Evolutionary conservation across 2,888 invertebrate genomes (phyloP), one percentile per base, ranked within the genome.

Genomic region (Lasioglossum oenotherae): DNA sequence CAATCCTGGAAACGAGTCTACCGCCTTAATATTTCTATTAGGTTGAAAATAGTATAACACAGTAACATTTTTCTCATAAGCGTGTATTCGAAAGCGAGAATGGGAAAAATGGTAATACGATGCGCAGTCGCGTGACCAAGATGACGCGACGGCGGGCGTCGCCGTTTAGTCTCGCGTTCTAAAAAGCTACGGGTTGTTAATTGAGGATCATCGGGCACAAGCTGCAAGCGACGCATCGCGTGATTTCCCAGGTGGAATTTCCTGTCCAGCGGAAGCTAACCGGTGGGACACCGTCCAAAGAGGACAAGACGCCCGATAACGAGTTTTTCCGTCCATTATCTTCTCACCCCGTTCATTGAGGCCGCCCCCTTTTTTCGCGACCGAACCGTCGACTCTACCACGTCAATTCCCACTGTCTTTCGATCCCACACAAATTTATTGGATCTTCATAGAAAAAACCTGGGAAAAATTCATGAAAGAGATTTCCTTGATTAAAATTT

Each of bases 161-260:
- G 53, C 14, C 53, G 80, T 78, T 89, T 80, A 78, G 75, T 90
- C 91, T 88, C 82, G 84, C 82, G 53, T 53, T 44, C n/a, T 87
- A 87, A 92, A 89, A 86, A 87, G 87, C 67, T 89, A 76, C 75
- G 64, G 53, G 8, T 78, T 80, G 78, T 89, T 90, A 89, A 92
- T 92, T 90, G 88, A 88, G 86, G 23, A 87, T 87, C 78, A 82
- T 35, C 67, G 67, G 60, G 27, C 60, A 27, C 49, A 60, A 35
- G 81, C 74, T 64, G 77, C 41, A 77, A 57, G 64, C 80, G 69
- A 81, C 49, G 77, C 69, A 80, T 85, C 86, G 85, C 84, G 82
- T 85, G 89, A 91, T 91, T 91, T 91, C 91, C 89, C 91, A 88
- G 79, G 89, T 91, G 89, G 76, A 88, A 84, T 83, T 87, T 78